Conservation (phyloP, 2,113 vertebrate species). For the Rynchops niger region DNA sequence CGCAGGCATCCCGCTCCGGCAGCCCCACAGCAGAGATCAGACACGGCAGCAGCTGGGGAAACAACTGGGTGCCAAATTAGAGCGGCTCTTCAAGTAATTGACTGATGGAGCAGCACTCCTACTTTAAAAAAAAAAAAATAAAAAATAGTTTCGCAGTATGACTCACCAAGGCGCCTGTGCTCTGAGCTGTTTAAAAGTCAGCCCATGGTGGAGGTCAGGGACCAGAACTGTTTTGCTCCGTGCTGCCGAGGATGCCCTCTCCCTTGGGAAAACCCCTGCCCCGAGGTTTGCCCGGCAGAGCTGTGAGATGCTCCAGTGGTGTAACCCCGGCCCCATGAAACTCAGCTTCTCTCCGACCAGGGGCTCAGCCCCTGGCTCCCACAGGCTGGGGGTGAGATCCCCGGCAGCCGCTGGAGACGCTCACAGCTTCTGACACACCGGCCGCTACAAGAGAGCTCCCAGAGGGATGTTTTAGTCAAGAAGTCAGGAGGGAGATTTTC, state of each 20-base stretch:
- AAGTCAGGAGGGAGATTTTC: not conserved
- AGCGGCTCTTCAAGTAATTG: conserved; percentile 48
- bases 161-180: not conserved
- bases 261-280: not conserved
- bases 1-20: conserved; percentile 59
- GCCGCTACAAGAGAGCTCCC: not conserved
- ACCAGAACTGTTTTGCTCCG: not conserved
- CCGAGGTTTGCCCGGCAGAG: not conserved
- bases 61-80: conserved; percentile 70
- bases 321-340: not conserved
- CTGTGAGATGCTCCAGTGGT: not conserved
- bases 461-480: not conserved
- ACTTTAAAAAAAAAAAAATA: not conserved
- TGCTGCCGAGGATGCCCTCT: not conserved
- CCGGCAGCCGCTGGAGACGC: not conserved
- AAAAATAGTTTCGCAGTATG: not conserved
- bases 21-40: conserved; percentile 12
- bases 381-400: not conserved
- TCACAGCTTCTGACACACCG: not conserved
- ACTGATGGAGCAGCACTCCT: conserved; percentile 35
- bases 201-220: not conserved
- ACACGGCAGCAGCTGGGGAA: conserved; percentile 70
- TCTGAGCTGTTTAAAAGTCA: conserved; percentile 14
- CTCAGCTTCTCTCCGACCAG: fast-evolving
- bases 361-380: not conserved